Evolutionary conservation across 2,113 vertebrate species (phyloP).

Genomic region (Rostratula benghalensis): DNA sequence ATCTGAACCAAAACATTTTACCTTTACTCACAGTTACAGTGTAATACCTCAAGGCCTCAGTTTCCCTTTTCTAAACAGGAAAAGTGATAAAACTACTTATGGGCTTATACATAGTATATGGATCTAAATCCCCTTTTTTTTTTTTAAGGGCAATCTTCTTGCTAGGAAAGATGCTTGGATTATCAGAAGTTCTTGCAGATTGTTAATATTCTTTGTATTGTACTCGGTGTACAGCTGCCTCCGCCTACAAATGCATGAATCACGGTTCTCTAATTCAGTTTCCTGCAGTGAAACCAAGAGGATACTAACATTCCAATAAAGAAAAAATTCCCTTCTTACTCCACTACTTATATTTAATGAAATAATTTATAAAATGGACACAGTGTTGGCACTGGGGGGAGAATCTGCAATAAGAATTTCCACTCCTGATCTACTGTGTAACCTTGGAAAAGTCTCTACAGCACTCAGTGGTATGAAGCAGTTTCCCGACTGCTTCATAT

Average conservation of each 20-base stretch:
- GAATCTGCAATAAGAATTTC: neutral
- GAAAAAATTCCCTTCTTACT: neutral
- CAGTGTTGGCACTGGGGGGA: neutral
- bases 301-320: neutral
- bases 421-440: neutral
- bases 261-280: neutral
- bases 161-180: neutral
- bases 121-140: neutral
- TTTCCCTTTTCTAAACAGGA: neutral
- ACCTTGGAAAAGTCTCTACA: neutral
- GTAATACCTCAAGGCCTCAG: neutral
- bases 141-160: neutral
- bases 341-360: neutral
- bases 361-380: neutral
- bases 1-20: neutral
- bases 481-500: neutral
- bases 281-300: neutral
- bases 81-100: neutral
- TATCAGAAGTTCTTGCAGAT: neutral
- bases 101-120: neutral
- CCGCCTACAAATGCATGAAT: conserved; percentile 29
- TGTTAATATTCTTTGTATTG: neutral
- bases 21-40: neutral
- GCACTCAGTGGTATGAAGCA: neutral
- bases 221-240: conserved; percentile 13